phyloP scores from a whole-genome alignment of 2,797 vertebrate genomes.

The Melanotaenia trifasciata region DNA sequence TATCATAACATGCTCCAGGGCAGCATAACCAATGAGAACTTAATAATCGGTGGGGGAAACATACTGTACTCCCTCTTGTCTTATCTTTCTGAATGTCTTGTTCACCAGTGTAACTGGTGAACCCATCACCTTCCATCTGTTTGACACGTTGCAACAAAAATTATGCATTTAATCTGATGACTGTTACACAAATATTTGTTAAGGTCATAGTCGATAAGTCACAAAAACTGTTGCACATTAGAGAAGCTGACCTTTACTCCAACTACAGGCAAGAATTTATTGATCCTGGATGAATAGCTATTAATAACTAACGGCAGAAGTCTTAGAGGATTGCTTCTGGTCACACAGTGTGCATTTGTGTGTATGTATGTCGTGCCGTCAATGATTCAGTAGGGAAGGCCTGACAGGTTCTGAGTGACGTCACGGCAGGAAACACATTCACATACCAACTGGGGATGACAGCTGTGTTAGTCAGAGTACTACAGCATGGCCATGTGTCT shows the following conservation, averaged over 20 bases:
- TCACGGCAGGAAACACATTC: conserved; percentile 57
- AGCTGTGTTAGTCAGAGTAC: conserved; percentile 56
- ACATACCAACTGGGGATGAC: conserved; percentile 63
- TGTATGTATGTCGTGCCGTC: conserved; percentile 15
- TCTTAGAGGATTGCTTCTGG: conserved; percentile 17
- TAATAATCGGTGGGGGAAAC: conserved; percentile 29
- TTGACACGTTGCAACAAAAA: not conserved
- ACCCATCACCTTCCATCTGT: not conserved
- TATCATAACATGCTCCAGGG: conserved; percentile 49
- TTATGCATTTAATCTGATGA: not conserved
- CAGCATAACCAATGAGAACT: conserved; percentile 49
- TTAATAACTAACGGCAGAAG: conserved; percentile 57
- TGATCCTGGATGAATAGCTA: conserved; percentile 23
- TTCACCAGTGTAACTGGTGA: not conserved
- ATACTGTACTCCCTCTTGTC: not conserved
- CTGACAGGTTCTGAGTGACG: conserved; percentile 51
- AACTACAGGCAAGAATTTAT: conserved; percentile 20
- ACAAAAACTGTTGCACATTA: not conserved
- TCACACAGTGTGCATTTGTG: not conserved
- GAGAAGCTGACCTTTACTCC: not conserved
- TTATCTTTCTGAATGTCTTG: not conserved
- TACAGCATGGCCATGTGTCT: conserved; percentile 43
- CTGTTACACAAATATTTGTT: not conserved
- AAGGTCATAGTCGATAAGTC: conserved; percentile 21
- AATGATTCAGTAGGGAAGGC: conserved; percentile 64